Evolutionary conservation across 2,113 vertebrate genomes (phyloP), one percentile per base, ranked within the genome.

Genomic region (Mobula hypostoma): DNA sequence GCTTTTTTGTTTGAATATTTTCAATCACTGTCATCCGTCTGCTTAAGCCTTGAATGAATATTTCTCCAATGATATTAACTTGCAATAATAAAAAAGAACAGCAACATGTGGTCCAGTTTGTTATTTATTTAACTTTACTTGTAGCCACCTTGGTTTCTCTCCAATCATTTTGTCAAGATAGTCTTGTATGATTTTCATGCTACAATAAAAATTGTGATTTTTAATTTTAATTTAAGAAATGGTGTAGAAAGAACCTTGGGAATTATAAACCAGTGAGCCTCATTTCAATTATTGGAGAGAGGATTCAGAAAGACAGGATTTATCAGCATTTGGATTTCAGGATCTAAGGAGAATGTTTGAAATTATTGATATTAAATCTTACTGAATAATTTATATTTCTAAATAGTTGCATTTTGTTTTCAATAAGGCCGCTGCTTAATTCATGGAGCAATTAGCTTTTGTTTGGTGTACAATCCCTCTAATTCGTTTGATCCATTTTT

Each of bases 101-200:
- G 19, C 66, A 92, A 70, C 36, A 36, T 40, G 2, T 70, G 36
- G 19, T 32, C 72, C 29, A 68, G 21, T 68, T 32, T 68, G 66
- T 70, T 91, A 19, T 63, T 68, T 32, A 91, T 91, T 36, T 68
- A 70, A 91, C 68, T 70, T 66, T 32, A 91, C 70, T 92, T 48
- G 66, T 92, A 36, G 66, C 4, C 87, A 32, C 21, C 66, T 40
- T 40, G 14, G 40, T 92, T 36, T 72, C 40, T 11, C 19, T 72
- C 48, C 36, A 92, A 72, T 72, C 68, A 21, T 21, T 32, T 72
- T 92, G 17, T 68, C 19, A 66, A 68, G 15, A 32, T 70, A 17
- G 68, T 68, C 68, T 32, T 91, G n/a, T 36, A 24, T 68, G 70
- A 92, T 92, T 36, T 92, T 92, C 83, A 87, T 63, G 61, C 24